phyloP scores from a whole-genome alignment of 2,113 vertebrate genomes.

The Stigmatopora nigra region DNA sequence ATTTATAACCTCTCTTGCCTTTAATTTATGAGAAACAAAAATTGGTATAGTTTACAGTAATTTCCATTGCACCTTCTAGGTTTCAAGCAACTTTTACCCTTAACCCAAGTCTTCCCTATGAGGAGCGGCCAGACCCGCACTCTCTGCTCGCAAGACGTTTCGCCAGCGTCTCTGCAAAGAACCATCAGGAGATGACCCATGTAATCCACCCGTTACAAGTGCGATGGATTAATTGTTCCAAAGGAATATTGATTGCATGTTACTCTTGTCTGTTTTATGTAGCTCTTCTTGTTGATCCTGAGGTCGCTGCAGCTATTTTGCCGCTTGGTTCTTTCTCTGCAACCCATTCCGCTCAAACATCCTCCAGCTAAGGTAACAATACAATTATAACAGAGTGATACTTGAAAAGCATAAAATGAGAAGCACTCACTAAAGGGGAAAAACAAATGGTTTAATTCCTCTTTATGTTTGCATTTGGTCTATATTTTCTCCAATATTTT shows the following conservation, averaged over 20 bases:
- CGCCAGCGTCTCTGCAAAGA: conserved; percentile 72
- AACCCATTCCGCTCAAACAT: conserved; percentile 82
- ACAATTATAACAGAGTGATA: not conserved
- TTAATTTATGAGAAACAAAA: not conserved
- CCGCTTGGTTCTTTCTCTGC: conserved; percentile 86
- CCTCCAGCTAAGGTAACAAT: conserved; percentile 71
- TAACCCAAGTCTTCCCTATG: conserved; percentile 72
- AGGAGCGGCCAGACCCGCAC: conserved; percentile 58
- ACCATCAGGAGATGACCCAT: conserved; percentile 83
- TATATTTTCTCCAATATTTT: too few species aligned
- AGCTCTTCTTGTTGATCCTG: conserved; percentile 87
- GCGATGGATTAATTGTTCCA: not conserved
- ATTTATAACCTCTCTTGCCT: not conserved
- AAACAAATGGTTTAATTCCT: too few species aligned
- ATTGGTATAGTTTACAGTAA: not conserved
- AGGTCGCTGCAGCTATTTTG: conserved; percentile 81
- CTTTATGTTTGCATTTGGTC: not conserved
- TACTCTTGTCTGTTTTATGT: conserved; percentile 36
- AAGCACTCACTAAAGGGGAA: too few species aligned
- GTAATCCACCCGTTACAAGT: conserved; percentile 39
- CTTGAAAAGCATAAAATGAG: too few species aligned
- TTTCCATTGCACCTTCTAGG: conserved; percentile 60
- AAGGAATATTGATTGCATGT: not conserved
- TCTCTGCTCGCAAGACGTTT: conserved; percentile 76
- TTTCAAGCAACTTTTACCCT: conserved; percentile 82